A percentile compares a stretch with the other conserved stretches of the same genome.
phyloP scores from a whole-genome alignment of 2,888 invertebrate genomes.

The Hirtodrosophila alboralis region DNA sequence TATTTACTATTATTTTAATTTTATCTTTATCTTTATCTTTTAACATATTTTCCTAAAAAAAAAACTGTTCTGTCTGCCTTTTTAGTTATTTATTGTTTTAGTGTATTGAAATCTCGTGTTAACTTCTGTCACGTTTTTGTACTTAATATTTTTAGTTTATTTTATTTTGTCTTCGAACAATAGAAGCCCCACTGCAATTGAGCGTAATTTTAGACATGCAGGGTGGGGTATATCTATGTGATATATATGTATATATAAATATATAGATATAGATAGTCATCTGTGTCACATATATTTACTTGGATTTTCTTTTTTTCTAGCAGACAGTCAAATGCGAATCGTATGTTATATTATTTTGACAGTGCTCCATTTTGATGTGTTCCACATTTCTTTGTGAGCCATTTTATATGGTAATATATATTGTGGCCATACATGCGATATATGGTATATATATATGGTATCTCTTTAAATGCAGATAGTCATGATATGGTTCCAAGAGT shows the following conservation, averaged over 20 bases:
- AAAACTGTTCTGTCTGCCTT: no score
- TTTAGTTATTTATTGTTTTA: constrained; percentile 1
- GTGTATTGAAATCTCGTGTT: constrained; percentile 14
- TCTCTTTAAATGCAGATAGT: constrained; percentile 32
- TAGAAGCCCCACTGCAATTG: constrained; percentile 23
- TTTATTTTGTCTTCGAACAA: constrained; percentile 19
- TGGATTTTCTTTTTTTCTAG: constrained; percentile 66
- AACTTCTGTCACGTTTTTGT: neutral
- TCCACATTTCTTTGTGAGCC: constrained; percentile 32
- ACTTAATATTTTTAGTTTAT: constrained; percentile 10
- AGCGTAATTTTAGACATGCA: constrained; percentile 64
- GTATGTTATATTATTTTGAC: constrained; percentile 52
- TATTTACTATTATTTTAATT: no score
- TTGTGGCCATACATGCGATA: constrained; percentile 53
- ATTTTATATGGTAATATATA: constrained; percentile 48
- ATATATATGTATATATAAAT: no score
- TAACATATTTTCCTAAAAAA: no score
- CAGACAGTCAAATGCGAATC: constrained; percentile 41
- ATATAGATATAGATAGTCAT: constrained; percentile 16
- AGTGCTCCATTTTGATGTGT: constrained; percentile 45
- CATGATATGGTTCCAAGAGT: constrained; percentile 28
- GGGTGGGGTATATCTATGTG: no score
- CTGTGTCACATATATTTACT: constrained; percentile 39
- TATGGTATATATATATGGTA: neutral
- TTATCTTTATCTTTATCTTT: no score